phyloP scores from a whole-genome alignment of 2,888 invertebrate genomes.

The Lobophora halterata region DNA sequence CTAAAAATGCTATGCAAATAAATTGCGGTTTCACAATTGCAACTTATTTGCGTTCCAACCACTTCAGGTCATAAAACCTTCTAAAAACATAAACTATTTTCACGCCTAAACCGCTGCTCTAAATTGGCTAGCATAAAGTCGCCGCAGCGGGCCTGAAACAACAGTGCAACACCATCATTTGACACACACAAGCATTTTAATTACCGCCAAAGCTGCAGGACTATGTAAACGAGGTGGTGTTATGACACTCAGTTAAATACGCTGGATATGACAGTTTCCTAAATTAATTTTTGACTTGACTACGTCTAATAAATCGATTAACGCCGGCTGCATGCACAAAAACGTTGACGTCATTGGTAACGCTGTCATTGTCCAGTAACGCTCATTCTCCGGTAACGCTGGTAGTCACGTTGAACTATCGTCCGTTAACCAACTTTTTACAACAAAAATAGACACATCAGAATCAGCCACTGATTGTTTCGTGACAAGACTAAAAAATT shows the following conservation, averaged over 20 bases:
- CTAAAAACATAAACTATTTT: slow-evolving; percentile 8
- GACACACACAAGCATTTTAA: slow-evolving; percentile 47
- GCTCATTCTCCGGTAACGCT: too few species aligned
- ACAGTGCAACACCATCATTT: slow-evolving; percentile 41
- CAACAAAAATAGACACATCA: too few species aligned
- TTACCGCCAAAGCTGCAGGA: slow-evolving; percentile 38
- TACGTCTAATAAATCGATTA: too few species aligned
- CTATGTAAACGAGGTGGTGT: slow-evolving; percentile 41
- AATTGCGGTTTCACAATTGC: slow-evolving; percentile 1
- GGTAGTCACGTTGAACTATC: too few species aligned
- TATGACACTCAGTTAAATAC: slow-evolving; percentile 15
- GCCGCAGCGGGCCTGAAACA: slow-evolving; percentile 34
- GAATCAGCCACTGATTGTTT: too few species aligned
- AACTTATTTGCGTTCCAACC: slow-evolving; percentile 5
- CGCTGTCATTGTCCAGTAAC: too few species aligned
- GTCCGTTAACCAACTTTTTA: too few species aligned
- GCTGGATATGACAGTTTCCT: slow-evolving; percentile 26
- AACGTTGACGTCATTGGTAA: too few species aligned
- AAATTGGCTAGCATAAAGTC: slow-evolving; percentile 11
- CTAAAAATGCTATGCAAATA: too few species aligned
- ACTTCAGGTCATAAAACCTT: slow-evolving; percentile 2
- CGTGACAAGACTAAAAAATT: too few species aligned
- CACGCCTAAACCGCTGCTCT: slow-evolving; percentile 2
- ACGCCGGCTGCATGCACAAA: too few species aligned
- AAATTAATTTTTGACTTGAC: too few species aligned